phyloP scores from a whole-genome alignment of 2,113 vertebrate genomes.

The Deroptyus accipitrinus region DNA sequence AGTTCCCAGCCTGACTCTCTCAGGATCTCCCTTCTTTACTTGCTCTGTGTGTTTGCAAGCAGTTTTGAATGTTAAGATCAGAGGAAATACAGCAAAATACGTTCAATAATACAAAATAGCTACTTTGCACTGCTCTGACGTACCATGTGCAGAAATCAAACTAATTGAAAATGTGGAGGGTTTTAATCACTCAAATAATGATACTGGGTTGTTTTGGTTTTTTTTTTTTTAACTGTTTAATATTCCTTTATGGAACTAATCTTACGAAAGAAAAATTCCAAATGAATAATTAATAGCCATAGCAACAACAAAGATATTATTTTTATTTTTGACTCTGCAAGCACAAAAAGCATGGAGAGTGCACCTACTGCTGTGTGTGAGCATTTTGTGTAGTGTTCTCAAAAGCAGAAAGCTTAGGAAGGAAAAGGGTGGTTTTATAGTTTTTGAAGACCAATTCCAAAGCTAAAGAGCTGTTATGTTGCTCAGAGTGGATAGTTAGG shows the following conservation, averaged over 20 bases:
- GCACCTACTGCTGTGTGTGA: background rate
- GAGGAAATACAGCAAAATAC: background rate
- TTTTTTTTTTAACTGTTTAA: background rate
- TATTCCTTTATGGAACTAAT: background rate
- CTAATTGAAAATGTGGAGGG: background rate
- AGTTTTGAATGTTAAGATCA: background rate
- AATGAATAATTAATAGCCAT: background rate
- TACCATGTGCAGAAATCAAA: background rate
- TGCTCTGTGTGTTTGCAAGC: background rate
- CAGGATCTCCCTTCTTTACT: background rate
- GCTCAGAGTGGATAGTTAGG: background rate
- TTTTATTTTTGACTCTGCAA: background rate
- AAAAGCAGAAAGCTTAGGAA: background rate
- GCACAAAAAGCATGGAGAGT: background rate
- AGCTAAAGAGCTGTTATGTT: background rate
- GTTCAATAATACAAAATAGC: background rate
- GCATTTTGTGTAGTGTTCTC: background rate
- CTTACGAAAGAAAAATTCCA: background rate
- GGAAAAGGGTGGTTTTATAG: background rate
- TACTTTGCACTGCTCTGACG: background rate
- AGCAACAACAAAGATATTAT: background rate
- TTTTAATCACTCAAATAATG: background rate
- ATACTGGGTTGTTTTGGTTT: background rate
- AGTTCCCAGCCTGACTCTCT: background rate
- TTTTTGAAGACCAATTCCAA: background rate